Conservation (phyloP, 2,113 vertebrate genomes). For the Chaenogobius annularis region DNA sequence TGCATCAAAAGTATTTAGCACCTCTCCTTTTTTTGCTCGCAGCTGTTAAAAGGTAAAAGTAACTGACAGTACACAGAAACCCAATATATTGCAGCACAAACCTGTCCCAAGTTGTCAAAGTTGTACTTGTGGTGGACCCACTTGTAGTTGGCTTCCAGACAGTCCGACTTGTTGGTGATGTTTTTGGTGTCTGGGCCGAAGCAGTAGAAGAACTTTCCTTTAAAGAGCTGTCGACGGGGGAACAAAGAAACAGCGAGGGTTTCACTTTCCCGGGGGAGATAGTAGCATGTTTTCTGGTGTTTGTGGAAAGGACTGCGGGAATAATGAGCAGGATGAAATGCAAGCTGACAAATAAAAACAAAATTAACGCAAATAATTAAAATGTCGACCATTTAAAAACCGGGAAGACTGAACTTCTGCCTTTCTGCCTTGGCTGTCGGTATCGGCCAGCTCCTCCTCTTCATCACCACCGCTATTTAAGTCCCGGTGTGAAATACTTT, state of each 20-base stretch:
- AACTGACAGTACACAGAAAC: not conserved
- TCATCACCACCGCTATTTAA: too few relatives aligned
- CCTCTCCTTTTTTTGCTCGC: not conserved
- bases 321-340: slow-evolving; percentile 42
- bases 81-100: slow-evolving; percentile 42
- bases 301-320: too few relatives aligned
- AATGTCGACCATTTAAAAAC: not conserved
- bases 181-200: slow-evolving; percentile 91
- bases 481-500: too few relatives aligned
- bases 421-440: too few relatives aligned
- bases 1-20: too few relatives aligned
- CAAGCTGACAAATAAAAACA: not conserved
- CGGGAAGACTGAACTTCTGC: not conserved
- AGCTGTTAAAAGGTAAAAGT: not conserved
- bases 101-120: slow-evolving; percentile 98
- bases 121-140: slow-evolving; percentile 99
- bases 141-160: slow-evolving; percentile 91
- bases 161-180: slow-evolving; percentile 97
- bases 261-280: slow-evolving; percentile 11
- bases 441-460: too few relatives aligned
- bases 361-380: not conserved
- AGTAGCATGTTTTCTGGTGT: slow-evolving; percentile 12
- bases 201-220: slow-evolving; percentile 98
- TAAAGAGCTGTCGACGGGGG: slow-evolving; percentile 85
- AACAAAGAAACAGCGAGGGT: slow-evolving; percentile 23